Evolutionary conservation across 2,113 vertebrate species (phyloP), one percentile per base, ranked within the genome.

Genomic region (Axis porcinus): DNA sequence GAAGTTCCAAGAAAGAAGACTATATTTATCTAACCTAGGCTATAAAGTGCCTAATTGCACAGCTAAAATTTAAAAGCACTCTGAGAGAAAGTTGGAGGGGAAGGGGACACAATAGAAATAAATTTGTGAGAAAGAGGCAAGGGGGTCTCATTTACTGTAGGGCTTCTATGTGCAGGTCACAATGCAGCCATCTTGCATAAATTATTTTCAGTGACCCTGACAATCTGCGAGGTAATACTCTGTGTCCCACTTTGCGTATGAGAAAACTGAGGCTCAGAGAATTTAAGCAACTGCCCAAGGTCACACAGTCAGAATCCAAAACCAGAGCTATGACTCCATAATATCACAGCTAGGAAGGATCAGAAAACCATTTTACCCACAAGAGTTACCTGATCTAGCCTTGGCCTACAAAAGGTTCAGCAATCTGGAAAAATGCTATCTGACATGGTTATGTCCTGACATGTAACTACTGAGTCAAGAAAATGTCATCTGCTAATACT

Each of bases 51-150:
- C 50, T 94, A 93, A 97, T 47, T 70, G 47, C 79, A 83, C 36
- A 91, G 45, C 60, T 58, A 85, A 85, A 91, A 86, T 93, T 86
- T 93, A 52, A 89, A 96, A 97, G 92, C 30, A 86, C 54, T 84
- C 81, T 93, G 28, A 84, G 8, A 79, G 54, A 57, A 54, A 58
- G n/a, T 43, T 85, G 36, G 54, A 54, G 50, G 33, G 50, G 79
- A 82, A 14, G 13, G 19, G 6, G 50, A n/a, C 81, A 28, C 8
- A 45, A 33, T 19, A 47, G 50, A 93, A 86, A 93, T 62, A 70
- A 70, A 47, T 84, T 43, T 54, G 13, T 10, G 8, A 47, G 64
- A 76, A 8, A 55, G 30, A 54, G 50, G 33, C 30, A 23, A 23
- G 33, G 19, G 33, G 33, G 78, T 93, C 52, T 81, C 43, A 55